phyloP scores from a whole-genome alignment of 2,888 invertebrate species.

The Tetramorium bicarinatum region DNA sequence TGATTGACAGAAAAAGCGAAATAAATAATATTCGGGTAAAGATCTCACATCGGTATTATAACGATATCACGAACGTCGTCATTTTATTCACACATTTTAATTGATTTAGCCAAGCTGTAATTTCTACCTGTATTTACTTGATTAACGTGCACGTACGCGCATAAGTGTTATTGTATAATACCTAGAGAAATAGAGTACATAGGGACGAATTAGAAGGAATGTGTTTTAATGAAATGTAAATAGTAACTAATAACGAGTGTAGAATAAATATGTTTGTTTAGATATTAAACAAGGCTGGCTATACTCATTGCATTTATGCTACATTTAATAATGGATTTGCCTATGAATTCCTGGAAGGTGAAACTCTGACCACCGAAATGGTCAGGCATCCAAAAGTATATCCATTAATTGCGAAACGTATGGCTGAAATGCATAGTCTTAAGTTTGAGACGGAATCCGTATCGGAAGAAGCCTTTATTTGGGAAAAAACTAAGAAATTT shows the following conservation, averaged over 20 bases:
- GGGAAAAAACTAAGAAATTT: conserved; percentile 93
- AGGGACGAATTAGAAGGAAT: neutral
- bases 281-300: conserved; percentile 91
- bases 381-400: conserved; percentile 90
- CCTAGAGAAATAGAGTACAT: neutral
- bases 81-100: neutral
- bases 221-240: neutral
- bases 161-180: neutral
- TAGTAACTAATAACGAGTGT: neutral
- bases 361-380: conserved; percentile 90
- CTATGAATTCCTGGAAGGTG: conserved; percentile 95
- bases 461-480: conserved; percentile 90
- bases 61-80: neutral
- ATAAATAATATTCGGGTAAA: conserved; percentile 87
- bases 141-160: neutral
- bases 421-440: conserved; percentile 94
- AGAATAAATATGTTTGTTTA: conserved; percentile 72
- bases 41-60: conserved; percentile 9
- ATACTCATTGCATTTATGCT: conserved; percentile 95
- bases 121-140: neutral
- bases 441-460: conserved; percentile 84
- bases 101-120: neutral
- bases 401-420: conserved; percentile 92
- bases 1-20: conserved; percentile 96
- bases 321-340: conserved; percentile 97